Evolutionary conservation across 2,113 vertebrate genomes (phyloP), one percentile per base, ranked within the genome.

Genomic region (Castor canadensis): DNA sequence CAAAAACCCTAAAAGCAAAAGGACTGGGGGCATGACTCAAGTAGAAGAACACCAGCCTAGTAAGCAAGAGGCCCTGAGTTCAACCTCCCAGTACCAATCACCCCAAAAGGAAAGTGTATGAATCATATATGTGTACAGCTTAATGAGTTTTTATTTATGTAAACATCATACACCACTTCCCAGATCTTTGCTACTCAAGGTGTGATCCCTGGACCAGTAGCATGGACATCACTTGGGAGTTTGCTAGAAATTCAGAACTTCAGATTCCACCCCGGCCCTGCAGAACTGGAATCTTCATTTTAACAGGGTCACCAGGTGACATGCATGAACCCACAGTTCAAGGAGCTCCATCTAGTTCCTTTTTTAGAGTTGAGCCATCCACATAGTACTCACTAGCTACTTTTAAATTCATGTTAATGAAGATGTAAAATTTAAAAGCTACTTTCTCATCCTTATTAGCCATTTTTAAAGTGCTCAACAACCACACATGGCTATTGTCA

Each of bases 401-500:
- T 1, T 67, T 96, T 38, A 40, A 43, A 22, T 79, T 28, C 43
- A 77, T 56, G 58, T 28, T 40, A 45, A 64, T 72, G 77, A 58
- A 95, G 87, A 49, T 62, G 22, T 77, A 79, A 35, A 26, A 60
- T 28, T 2, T 38, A 49, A 54, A 43, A 87, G 38, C 75, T 52
- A 30, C n/a, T 26, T 54, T 49, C n/a, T 77, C 11, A 0, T 0
- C 28, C 15, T 17, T 1, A 6, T 2, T 24, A 32, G 45, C 26
- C 24, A 0, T 64, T 26, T 58, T 87, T 76, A 45, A 58, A 43
- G 52, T 10, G 5, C 22, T 7, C n/a, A 3, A 1, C n/a, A 43
- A 71, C 1, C 17, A 4, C 3, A 1, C 1, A 20, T 15, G 45
- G 54, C 22, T 52, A 7, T 22, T 2, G 1, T 28, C 43, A 47